Evolutionary conservation across 1,140 invertebrate genomes (phyloP).

Genomic region (Hesperophylax magnus): DNA sequence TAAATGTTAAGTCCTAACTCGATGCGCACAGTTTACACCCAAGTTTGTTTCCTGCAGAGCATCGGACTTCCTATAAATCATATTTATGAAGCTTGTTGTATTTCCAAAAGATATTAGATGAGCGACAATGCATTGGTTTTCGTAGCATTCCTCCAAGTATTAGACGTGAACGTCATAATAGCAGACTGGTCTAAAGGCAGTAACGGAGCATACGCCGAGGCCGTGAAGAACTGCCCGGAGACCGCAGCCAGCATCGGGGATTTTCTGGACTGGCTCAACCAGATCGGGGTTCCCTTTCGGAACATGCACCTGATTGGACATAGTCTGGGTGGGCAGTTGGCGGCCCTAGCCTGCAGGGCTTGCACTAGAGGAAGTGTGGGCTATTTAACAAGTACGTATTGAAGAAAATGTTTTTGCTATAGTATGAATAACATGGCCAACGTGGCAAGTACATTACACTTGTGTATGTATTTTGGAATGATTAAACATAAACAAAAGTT

Average conservation of each 20-base stretch:
- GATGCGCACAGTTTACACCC: too few relatives aligned
- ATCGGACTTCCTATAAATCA: too few relatives aligned
- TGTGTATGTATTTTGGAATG: too few relatives aligned
- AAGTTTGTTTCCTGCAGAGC: too few relatives aligned
- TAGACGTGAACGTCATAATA: slow-evolving; percentile 72
- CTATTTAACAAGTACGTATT: slow-evolving; percentile 47
- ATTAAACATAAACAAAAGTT: too few relatives aligned
- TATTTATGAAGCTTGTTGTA: too few relatives aligned
- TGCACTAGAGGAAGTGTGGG: slow-evolving; percentile 47
- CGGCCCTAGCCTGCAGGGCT: slow-evolving; percentile 61
- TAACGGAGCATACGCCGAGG: slow-evolving; percentile 65
- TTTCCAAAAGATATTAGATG: too few relatives aligned
- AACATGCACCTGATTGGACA: slow-evolving; percentile 63
- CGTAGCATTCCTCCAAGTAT: slow-evolving; percentile 64
- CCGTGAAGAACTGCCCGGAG: slow-evolving; percentile 66
- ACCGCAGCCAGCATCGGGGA: slow-evolving; percentile 70
- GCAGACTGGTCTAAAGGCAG: slow-evolving; percentile 71
- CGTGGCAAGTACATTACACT: too few relatives aligned
- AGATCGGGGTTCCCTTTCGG: slow-evolving; percentile 62
- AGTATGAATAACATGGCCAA: too few relatives aligned
- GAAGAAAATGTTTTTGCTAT: too few relatives aligned
- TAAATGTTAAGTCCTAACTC: too few relatives aligned
- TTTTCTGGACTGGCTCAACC: slow-evolving; percentile 69
- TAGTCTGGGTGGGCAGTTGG: slow-evolving; percentile 55
- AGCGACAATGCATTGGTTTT: neutral